Base-by-base conservation (phyloP, 1,140 invertebrate genomes). In the Bicyclus anynana region DNA sequence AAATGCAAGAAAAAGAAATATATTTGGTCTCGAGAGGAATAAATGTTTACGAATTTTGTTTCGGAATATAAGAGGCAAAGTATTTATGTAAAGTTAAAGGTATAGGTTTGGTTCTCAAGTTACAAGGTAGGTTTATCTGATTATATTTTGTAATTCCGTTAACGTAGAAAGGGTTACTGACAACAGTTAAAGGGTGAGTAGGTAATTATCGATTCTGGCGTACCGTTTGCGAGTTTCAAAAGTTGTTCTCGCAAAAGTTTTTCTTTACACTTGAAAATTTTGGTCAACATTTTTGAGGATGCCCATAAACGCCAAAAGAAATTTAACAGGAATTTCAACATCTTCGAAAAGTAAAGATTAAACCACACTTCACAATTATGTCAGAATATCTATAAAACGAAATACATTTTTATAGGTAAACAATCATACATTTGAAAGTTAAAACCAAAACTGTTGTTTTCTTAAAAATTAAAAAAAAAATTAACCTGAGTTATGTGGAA, bases 121-220 rank as follows among this genome's bases (percentile, higher is more conserved):
- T 33, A 12, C 12, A 48, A 26, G n/a, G 50, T 51, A 56, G 51
- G 23, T 57, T 51, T 44, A 53, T 53, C 48, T 17, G 29, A 48
- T 48, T 44, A 33, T 57, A 33, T 50, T 62, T 54, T 55, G 50
- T 50, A 58, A 59, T 33, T 51, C 37, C 16, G 27, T 51, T 54
- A 54, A 29, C 37, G 47, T 38, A 58, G 53, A 56, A 59, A 60
- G 59, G 61, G 55, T 60, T 52, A 26, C n/a, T n/a, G 48, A 57
- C 44, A 9, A 7, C 3, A 33, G 29, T 60, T 53, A 59, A 61
- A 48, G 63, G 68, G 2, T 33, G 29, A 33, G 55, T 72, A 68
- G 63, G 68, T 74, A 84, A 81, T 80, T 81, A 80, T 74, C 68
- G 71, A 80, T 77, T 77, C 53, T 53, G 44, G 52, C 58, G 76